Conservation (phyloP, 2,113 vertebrate genomes). For the Dissostichus mawsoni region DNA sequence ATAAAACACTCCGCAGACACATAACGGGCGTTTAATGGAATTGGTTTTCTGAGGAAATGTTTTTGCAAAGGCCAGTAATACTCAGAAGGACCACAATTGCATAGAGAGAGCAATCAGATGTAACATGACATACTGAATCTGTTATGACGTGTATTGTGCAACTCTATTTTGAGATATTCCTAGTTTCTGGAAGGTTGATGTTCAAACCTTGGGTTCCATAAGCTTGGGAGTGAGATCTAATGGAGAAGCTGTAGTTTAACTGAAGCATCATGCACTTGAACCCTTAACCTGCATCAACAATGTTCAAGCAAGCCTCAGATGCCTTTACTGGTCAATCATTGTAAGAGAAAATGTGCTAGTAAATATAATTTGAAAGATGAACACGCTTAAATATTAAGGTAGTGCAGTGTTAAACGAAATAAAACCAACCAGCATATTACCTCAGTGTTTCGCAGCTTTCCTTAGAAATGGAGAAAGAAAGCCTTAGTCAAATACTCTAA, state of each 20-base stretch:
- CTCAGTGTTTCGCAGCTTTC: conserved; percentile 29
- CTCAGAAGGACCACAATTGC: conserved; percentile 27
- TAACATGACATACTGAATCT: conserved; percentile 8
- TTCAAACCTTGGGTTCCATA: neutral
- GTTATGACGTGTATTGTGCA: conserved; percentile 25
- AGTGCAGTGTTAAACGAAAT: conserved; percentile 18
- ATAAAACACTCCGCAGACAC: conserved; percentile 35
- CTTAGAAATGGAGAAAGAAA: conserved; percentile 56
- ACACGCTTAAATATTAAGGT: neutral
- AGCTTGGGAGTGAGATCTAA: neutral
- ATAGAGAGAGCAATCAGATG: conserved; percentile 30
- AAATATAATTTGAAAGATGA: conserved; percentile 42
- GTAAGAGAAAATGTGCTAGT: conserved; percentile 12
- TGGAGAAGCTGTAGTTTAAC: conserved; percentile 20
- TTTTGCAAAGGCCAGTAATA: conserved; percentile 49
- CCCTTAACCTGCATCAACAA: conserved; percentile 27
- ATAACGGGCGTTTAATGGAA: conserved; percentile 60
- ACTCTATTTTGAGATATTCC: neutral
- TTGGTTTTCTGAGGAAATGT: conserved; percentile 68
- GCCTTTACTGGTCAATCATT: conserved; percentile 23
- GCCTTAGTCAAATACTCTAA: conserved; percentile 52
- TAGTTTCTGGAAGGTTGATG: neutral
- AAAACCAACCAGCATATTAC: conserved; percentile 11
- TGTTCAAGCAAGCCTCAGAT: conserved; percentile 17
- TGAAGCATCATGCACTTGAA: conserved; percentile 37